Percentiles rank a stretch among this genome's conserved stretches.
These are phyloP conservation scores for Hyperoplus lanceolatus DNA, from an alignment of 2,797 vertebrate species.

Conservation along the genomic window DNA sequence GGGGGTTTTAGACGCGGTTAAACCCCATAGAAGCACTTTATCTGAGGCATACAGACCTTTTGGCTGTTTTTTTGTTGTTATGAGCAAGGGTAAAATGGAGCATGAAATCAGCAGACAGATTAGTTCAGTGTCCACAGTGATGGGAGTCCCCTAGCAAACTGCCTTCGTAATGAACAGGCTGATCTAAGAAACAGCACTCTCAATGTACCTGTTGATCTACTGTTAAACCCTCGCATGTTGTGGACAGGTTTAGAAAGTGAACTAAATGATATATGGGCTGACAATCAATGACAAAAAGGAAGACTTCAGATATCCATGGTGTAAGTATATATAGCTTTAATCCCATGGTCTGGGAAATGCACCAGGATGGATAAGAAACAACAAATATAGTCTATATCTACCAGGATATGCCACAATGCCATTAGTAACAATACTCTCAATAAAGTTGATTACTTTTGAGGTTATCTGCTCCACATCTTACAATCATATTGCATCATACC, in stretches of 20 bases:
- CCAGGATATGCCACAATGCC: not conserved
- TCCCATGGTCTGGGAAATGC: not conserved
- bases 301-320: conserved; percentile 1
- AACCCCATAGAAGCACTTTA: no score
- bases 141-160: not conserved
- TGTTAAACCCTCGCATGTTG: not conserved
- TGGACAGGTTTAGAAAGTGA: not conserved
- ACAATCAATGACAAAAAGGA: not conserved
- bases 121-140: not conserved
- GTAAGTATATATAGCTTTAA: no score
- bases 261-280: not conserved
- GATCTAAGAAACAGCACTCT: no score
- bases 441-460: not conserved
- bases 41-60: no score
- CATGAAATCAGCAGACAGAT: not conserved
- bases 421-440: not conserved
- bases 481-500: not conserved
- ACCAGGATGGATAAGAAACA: not conserved
- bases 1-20: no score
- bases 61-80: no score
- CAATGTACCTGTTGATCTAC: not conserved
- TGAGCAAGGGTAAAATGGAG: not conserved
- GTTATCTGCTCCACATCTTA: not conserved
- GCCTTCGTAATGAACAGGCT: no score
- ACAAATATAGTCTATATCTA: no score